These are phyloP conservation scores for Lithophane ornitopus DNA, from an alignment of 2,888 invertebrate genomes.

Conservation along the genomic window DNA sequence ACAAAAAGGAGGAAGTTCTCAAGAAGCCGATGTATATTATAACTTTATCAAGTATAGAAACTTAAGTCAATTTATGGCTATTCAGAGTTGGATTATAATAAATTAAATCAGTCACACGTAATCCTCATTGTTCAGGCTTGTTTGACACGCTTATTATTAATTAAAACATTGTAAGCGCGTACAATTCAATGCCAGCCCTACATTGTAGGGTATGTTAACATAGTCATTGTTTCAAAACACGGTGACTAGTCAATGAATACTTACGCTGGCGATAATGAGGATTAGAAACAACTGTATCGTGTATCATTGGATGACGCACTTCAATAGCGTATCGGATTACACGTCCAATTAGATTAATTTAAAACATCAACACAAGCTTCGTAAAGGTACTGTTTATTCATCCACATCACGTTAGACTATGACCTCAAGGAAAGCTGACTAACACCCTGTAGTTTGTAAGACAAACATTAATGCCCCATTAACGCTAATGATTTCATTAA, in stretches of 20 bases:
- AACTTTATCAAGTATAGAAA: neutral
- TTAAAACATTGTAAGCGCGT: constrained; percentile 50
- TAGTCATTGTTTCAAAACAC: constrained; percentile 65
- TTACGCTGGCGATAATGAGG: constrained; percentile 53
- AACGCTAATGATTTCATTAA: too few species aligned
- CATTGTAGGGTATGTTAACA: constrained; percentile 61
- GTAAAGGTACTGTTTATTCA: constrained; percentile 9
- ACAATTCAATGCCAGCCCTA: constrained; percentile 48
- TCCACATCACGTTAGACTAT: neutral
- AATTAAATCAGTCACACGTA: constrained; percentile 51
- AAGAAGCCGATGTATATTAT: neutral
- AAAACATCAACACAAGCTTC: constrained; percentile 36
- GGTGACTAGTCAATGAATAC: constrained; percentile 53
- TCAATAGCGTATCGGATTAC: constrained; percentile 43
- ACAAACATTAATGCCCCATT: too few species aligned
- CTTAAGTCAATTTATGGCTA: neutral
- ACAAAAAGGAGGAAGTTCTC: neutral
- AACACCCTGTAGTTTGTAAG: too few species aligned
- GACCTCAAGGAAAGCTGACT: neutral
- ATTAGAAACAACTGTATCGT: constrained; percentile 49
- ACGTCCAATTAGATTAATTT: constrained; percentile 53
- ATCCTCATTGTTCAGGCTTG: constrained; percentile 47
- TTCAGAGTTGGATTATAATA: constrained; percentile 33
- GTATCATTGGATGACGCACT: constrained; percentile 46
- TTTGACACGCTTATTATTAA: constrained; percentile 54